Percentiles rank a stretch among this genome's conserved stretches.
Evolutionary conservation across 2,888 invertebrate genomes (phyloP).

Genomic region (Nephrocerus scutellatus): DNA sequence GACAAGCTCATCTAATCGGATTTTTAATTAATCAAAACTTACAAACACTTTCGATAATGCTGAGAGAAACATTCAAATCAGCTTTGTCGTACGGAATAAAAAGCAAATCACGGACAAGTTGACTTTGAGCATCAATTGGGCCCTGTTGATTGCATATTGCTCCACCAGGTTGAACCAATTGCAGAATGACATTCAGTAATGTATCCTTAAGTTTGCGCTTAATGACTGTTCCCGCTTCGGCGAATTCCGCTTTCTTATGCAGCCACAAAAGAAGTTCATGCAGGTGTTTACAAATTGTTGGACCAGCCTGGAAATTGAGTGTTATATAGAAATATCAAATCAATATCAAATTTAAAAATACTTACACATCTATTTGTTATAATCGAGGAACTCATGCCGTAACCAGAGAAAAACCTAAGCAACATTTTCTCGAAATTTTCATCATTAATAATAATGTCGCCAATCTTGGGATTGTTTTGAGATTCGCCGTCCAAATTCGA

Average conservation of each 20-base stretch:
- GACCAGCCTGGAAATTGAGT: conserved; percentile 57
- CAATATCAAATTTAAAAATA: conserved; percentile 8
- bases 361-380: conserved; percentile 45
- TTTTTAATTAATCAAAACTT: too few species aligned
- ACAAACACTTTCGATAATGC: conserved; percentile 67
- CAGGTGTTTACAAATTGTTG: conserved; percentile 65
- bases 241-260: conserved; percentile 59
- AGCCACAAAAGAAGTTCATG: conserved; percentile 64
- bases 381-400: conserved; percentile 49
- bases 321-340: too few species aligned
- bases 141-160: conserved; percentile 58
- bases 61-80: conserved; percentile 64
- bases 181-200: conserved; percentile 63
- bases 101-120: conserved; percentile 59
- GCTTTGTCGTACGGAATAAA: conserved; percentile 58
- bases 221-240: conserved; percentile 46
- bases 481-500: conserved; percentile 36
- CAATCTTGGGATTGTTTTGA: conserved; percentile 45
- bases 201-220: conserved; percentile 53
- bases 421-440: conserved; percentile 60
- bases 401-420: conserved; percentile 58
- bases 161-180: conserved; percentile 63
- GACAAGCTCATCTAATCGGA: too few species aligned
- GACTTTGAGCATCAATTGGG: conserved; percentile 69
- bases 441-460: conserved; percentile 55